phyloP scores from a whole-genome alignment of 2,888 invertebrate species.

The Gasteruption jaculator region DNA sequence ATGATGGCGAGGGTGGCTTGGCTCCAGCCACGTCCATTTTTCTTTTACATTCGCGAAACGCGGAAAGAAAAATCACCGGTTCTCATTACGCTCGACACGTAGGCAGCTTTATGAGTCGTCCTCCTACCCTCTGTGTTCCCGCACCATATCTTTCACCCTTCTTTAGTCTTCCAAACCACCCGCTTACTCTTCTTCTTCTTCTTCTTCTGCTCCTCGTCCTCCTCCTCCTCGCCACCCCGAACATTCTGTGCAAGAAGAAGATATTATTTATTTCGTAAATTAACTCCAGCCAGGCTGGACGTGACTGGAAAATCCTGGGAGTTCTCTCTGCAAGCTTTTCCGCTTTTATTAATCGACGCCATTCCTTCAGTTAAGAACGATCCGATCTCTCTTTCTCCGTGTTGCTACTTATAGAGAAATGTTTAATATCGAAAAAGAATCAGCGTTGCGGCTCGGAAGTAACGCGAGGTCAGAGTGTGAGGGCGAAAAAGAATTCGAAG shows the following conservation, averaged over 20 bases:
- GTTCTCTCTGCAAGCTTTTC: slow-evolving; percentile 40
- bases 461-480: too few species aligned
- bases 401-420: too few species aligned
- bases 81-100: slow-evolving; percentile 51
- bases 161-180: too few species aligned
- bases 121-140: slow-evolving; percentile 17
- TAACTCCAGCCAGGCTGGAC: slow-evolving; percentile 47
- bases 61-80: slow-evolving; percentile 50
- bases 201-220: slow-evolving; percentile 10
- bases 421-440: too few species aligned
- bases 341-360: slow-evolving; percentile 50
- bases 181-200: slow-evolving; percentile 12
- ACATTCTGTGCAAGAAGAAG: slow-evolving; percentile 39
- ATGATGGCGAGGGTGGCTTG: too few species aligned
- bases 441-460: too few species aligned
- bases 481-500: too few species aligned
- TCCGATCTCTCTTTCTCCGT: slow-evolving; percentile 24
- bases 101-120: slow-evolving; percentile 46
- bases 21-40: slow-evolving; percentile 31
- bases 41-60: slow-evolving; percentile 35
- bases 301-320: slow-evolving; percentile 49
- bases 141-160: slow-evolving; percentile 17
- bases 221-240: slow-evolving; percentile 18
- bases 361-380: slow-evolving; percentile 36
- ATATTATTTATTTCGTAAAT: slow-evolving; percentile 53